Percentiles rank a stretch among this genome's conserved stretches.
phyloP scores from a whole-genome alignment of 2,888 invertebrate species.

The Glaucopsyche alexis region DNA sequence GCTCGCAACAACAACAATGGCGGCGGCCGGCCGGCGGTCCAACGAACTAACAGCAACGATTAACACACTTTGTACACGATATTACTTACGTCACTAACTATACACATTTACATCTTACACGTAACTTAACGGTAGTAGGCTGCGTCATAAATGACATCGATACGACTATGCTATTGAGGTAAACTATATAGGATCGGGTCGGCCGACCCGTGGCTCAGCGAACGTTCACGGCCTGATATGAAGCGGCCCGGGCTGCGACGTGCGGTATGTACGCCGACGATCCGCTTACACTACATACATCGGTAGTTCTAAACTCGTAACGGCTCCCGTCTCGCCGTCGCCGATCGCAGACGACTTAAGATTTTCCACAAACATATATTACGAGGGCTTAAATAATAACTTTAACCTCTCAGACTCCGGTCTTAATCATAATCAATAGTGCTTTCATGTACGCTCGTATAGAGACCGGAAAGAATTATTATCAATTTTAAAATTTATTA shows the following conservation, averaged over 20 bases:
- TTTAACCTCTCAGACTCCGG: too few relatives aligned
- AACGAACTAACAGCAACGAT: constrained; percentile 48
- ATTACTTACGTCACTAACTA: constrained; percentile 60
- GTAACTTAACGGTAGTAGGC: constrained; percentile 78
- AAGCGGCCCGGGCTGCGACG: constrained; percentile 37
- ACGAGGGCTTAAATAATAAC: not conserved
- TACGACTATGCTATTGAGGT: constrained; percentile 76
- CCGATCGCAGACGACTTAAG: not conserved
- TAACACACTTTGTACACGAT: constrained; percentile 71
- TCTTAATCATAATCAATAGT: not conserved
- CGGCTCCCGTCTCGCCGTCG: constrained; percentile 9
- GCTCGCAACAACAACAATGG: constrained; percentile 31
- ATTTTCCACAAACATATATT: not conserved
- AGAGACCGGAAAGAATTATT: not conserved
- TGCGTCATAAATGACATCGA: constrained; percentile 74
- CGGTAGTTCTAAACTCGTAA: not conserved
- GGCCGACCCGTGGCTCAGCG: constrained; percentile 58
- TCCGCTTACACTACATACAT: not conserved
- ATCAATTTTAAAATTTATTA: not conserved
- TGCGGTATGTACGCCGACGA: not conserved
- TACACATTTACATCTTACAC: constrained; percentile 71
- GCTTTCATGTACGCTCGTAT: not conserved
- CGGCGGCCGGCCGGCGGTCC: constrained; percentile 37
- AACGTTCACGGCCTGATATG: constrained; percentile 61
- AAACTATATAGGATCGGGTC: constrained; percentile 71